phyloP scores from a whole-genome alignment of 2,113 vertebrate genomes.

The Syrmaticus mikado region DNA sequence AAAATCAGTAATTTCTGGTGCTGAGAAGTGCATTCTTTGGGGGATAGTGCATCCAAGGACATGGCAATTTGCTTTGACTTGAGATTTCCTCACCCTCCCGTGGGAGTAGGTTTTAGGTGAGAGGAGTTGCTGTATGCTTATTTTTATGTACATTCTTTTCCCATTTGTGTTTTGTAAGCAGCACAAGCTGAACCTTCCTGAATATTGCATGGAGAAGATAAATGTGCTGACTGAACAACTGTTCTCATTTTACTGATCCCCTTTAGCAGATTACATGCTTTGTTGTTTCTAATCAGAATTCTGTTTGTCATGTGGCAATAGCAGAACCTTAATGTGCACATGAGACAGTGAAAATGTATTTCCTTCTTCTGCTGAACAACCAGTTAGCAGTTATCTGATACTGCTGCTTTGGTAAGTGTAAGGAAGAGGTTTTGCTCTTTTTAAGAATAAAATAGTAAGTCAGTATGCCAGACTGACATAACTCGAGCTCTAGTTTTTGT shows the following conservation, averaged over 20 bases:
- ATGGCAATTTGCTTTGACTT: not conserved
- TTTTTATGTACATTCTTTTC: slow-evolving; percentile 2
- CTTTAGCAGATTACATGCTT: slow-evolving; percentile 54
- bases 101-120: not conserved
- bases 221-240: slow-evolving; percentile 53
- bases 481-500: not conserved
- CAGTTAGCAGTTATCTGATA: not conserved
- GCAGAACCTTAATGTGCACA: slow-evolving; percentile 10
- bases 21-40: not conserved
- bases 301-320: slow-evolving; percentile 44
- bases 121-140: not conserved
- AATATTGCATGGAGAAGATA: slow-evolving; percentile 57
- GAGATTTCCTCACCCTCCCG: not conserved
- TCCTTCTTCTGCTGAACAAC: not conserved
- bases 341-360: slow-evolving; percentile 30
- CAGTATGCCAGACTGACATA: not conserved
- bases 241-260: slow-evolving; percentile 51
- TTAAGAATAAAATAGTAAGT: not conserved
- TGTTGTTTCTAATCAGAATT: slow-evolving; percentile 61
- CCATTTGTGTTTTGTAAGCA: slow-evolving; percentile 13
- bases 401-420: not conserved
- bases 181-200: slow-evolving; percentile 59
- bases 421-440: not conserved
- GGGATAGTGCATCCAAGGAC: not conserved
- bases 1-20: not conserved